phyloP scores from a whole-genome alignment of 2,888 invertebrate species.

The Lycocerus yunnanus region DNA sequence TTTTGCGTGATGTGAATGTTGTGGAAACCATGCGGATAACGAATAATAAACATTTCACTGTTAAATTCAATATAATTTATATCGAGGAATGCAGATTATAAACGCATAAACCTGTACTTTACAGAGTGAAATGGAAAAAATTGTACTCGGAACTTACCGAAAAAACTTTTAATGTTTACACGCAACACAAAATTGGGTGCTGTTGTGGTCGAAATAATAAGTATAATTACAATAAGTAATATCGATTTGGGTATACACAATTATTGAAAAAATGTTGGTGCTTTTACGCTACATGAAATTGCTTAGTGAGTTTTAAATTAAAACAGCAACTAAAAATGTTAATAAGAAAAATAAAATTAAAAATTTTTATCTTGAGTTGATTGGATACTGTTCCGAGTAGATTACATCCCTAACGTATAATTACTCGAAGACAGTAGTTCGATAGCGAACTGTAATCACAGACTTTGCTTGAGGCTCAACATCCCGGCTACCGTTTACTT shows the following conservation, averaged over 20 bases:
- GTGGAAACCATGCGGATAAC: neutral
- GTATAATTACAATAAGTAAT: neutral
- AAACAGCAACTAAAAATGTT: conserved; percentile 36
- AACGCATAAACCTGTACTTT: conserved; percentile 41
- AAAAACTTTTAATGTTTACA: neutral
- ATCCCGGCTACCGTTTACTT: conserved; percentile 48
- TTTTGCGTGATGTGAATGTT: neutral
- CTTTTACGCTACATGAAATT: neutral
- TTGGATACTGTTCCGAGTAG: conserved; percentile 42
- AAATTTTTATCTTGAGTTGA: conserved; percentile 20
- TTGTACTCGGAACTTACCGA: neutral
- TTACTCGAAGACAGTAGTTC: conserved; percentile 53
- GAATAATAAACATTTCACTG: conserved; percentile 30
- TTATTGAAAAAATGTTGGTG: neutral
- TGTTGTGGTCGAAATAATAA: neutral
- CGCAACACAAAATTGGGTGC: neutral
- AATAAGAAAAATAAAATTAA: conserved; percentile 29
- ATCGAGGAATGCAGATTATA: conserved; percentile 41
- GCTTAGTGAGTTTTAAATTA: conserved; percentile 12
- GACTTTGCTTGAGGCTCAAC: conserved; percentile 44
- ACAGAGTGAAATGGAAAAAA: conserved; percentile 34
- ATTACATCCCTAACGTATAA: conserved; percentile 50
- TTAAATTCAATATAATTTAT: conserved; percentile 37
- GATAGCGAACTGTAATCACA: conserved; percentile 52
- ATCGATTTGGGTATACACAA: neutral